Conservation (phyloP, 2,113 vertebrate species). For the Balaeniceps rex region DNA sequence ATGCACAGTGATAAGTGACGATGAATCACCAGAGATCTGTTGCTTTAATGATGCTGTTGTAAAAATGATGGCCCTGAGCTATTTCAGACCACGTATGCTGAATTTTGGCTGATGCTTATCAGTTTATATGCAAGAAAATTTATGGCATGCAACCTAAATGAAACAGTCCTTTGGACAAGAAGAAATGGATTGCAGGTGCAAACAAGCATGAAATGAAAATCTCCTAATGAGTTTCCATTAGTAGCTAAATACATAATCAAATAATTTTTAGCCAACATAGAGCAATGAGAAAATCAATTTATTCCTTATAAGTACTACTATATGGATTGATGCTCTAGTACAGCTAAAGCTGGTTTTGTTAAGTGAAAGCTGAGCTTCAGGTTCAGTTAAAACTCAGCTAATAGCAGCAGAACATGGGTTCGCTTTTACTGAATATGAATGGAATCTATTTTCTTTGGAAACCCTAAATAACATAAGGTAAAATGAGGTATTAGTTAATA, state of each 20-base stretch:
- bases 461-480: neutral
- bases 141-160: neutral
- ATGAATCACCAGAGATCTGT: neutral
- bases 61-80: neutral
- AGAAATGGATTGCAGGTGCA: conserved; percentile 63
- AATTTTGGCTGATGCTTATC: neutral
- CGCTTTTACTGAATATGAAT: neutral
- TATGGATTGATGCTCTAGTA: conserved; percentile 24
- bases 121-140: neutral
- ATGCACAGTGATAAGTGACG: neutral
- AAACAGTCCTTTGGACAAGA: conserved; percentile 27
- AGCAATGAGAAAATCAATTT: conserved; percentile 65
- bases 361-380: neutral
- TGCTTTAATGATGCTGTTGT: neutral
- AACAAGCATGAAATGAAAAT: conserved; percentile 72
- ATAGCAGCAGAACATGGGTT: neutral
- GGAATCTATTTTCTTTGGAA: neutral
- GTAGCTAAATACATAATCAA: conserved; percentile 70
- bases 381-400: neutral
- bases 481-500: neutral
- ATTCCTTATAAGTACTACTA: conserved; percentile 42
- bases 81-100: neutral
- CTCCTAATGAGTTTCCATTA: conserved; percentile 72
- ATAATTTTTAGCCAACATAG: conserved; percentile 49
- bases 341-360: conserved; percentile 11